Evolutionary conservation across 64 coral and sea anemone species (phyloP).

Genomic region (Hydrozoanthus tunicans): DNA sequence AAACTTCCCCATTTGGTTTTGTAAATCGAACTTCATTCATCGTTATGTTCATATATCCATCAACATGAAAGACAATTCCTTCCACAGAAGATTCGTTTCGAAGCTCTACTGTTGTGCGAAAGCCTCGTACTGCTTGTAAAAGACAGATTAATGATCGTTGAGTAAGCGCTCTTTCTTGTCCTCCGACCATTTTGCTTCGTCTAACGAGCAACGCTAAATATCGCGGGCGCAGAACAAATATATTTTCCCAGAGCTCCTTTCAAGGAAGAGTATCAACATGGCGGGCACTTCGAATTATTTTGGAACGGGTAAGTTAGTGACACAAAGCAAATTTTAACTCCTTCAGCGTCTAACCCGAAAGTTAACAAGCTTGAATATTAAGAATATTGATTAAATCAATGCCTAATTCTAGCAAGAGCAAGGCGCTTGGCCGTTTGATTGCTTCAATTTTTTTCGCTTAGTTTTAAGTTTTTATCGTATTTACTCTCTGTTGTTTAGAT

Average conservation of each 20-base stretch:
- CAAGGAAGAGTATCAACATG: background rate
- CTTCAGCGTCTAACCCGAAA: background rate
- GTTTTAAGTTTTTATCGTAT: background rate
- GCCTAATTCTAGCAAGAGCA: too few species aligned
- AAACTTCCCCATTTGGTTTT: slow-evolving; percentile 51
- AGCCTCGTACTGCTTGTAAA: slow-evolving; percentile 80
- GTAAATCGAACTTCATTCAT: slow-evolving; percentile 86
- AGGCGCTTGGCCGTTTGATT: too few species aligned
- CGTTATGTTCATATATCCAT: slow-evolving; percentile 95
- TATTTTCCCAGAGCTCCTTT: slow-evolving; percentile 16
- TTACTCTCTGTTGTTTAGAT: background rate
- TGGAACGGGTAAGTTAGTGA: too few species aligned
- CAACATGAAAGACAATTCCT: slow-evolving; percentile 84
- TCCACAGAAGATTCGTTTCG: slow-evolving; percentile 84
- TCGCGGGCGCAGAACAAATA: background rate
- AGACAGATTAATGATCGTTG: slow-evolving; percentile 88
- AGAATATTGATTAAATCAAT: too few species aligned
- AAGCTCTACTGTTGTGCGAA: slow-evolving; percentile 86
- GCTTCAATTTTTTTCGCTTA: background rate
- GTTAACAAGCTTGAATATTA: background rate
- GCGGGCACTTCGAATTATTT: background rate
- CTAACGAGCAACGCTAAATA: background rate
- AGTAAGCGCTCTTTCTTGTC: slow-evolving; percentile 71
- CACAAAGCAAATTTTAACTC: background rate
- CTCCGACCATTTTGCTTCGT: slow-evolving; percentile 75